Conservation (phyloP, 2,888 invertebrate genomes). For the Polymixis flavicincta region DNA sequence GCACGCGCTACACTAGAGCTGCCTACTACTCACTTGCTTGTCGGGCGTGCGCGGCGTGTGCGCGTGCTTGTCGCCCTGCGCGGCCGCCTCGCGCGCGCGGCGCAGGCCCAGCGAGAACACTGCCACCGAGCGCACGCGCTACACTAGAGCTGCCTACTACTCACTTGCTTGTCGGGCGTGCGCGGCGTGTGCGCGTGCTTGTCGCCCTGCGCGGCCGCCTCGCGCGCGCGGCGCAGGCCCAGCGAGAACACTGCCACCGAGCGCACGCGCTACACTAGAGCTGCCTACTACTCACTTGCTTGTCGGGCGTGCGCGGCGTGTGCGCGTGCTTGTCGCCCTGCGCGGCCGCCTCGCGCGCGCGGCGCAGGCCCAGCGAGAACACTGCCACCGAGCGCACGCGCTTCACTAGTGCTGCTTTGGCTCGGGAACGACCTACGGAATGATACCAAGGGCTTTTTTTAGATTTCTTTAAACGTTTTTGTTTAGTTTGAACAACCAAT, state of each 20-base stretch:
- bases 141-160: conserved; percentile 92
- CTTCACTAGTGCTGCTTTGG: conserved; percentile 94
- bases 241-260: conserved; percentile 96
- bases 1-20: conserved; percentile 95
- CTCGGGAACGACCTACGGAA: conserved; percentile 85
- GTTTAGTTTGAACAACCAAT: too few relatives aligned
- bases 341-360: conserved; percentile 94
- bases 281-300: conserved; percentile 8
- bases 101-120: conserved; percentile 95
- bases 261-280: conserved; percentile 92
- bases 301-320: conserved; percentile 62
- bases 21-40: conserved; percentile 79
- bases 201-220: conserved; percentile 91
- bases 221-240: conserved; percentile 94
- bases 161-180: conserved; percentile 56
- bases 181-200: conserved; percentile 59
- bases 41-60: conserved; percentile 62
- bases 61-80: conserved; percentile 74
- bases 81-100: conserved; percentile 94
- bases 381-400: conserved; percentile 96
- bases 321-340: conserved; percentile 66
- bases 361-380: conserved; percentile 95
- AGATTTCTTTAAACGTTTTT: too few relatives aligned
- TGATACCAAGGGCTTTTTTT: neutral
- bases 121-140: conserved; percentile 95